Evolutionary conservation across 2,113 vertebrate species (phyloP).

Genomic region (Pelodiscus sinensis): DNA sequence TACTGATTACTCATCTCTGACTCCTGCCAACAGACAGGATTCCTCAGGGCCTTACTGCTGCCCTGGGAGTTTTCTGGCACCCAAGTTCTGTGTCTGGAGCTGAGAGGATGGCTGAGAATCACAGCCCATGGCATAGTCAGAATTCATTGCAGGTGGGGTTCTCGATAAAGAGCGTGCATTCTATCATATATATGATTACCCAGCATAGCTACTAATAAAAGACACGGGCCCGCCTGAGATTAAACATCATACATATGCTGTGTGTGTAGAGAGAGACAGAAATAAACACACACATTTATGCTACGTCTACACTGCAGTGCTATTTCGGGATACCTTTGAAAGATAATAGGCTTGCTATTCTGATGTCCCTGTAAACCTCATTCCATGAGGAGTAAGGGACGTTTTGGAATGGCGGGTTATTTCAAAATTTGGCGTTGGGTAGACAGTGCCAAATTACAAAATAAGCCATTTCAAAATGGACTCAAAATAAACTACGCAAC

Average conservation of each 20-base stretch:
- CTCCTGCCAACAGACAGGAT: conserved; percentile 33
- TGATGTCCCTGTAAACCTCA: too few species aligned
- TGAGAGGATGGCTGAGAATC: neutral
- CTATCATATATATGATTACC: neutral
- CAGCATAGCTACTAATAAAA: neutral
- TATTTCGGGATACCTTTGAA: too few species aligned
- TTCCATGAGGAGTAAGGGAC: too few species aligned
- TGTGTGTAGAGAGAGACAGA: neutral
- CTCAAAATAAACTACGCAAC: too few species aligned
- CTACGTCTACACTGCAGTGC: neutral
- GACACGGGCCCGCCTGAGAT: neutral
- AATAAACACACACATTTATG: neutral
- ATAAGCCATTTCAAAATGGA: too few species aligned
- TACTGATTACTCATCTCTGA: conserved; percentile 56
- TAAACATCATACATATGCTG: neutral
- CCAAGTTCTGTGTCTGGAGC: neutral
- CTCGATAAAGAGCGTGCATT: neutral
- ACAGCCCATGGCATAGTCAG: neutral
- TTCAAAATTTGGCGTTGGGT: too few species aligned
- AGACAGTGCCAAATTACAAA: too few species aligned
- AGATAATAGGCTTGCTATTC: too few species aligned
- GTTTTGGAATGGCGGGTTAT: too few species aligned
- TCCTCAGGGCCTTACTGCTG: conserved; percentile 34
- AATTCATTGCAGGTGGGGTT: neutral
- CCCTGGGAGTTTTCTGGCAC: neutral